phyloP scores from a whole-genome alignment of 2,113 vertebrate genomes.

The Capricornis sumatraensis region DNA sequence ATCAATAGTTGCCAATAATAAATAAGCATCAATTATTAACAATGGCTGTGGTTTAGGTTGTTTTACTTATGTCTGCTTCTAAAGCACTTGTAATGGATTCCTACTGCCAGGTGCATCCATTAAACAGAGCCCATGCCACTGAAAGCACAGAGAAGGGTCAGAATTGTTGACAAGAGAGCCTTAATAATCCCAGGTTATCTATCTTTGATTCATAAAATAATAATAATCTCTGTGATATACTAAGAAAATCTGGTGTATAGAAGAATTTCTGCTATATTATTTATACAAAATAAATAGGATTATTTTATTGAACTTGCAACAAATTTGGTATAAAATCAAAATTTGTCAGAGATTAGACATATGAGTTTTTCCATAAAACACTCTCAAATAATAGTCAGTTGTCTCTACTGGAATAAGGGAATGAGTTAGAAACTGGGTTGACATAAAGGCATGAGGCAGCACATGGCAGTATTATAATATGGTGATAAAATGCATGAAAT shows the following conservation, averaged over 20 bases:
- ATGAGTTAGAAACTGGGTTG: neutral
- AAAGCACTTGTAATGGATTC: slow-evolving; percentile 66
- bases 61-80: slow-evolving; percentile 79
- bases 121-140: slow-evolving; percentile 47
- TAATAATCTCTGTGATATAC: neutral
- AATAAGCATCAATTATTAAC: slow-evolving; percentile 81
- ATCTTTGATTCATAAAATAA: neutral
- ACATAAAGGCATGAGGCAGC: neutral
- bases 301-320: neutral
- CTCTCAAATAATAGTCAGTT: neutral
- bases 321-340: neutral
- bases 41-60: slow-evolving; percentile 72
- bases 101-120: slow-evolving; percentile 60
- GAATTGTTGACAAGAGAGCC: slow-evolving; percentile 30
- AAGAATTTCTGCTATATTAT: neutral
- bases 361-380: neutral
- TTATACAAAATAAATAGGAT: neutral
- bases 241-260: neutral
- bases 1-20: slow-evolving; percentile 77
- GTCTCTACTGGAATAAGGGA: neutral
- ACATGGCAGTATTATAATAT: neutral
- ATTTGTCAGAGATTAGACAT: neutral
- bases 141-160: slow-evolving; percentile 41
- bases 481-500: neutral
- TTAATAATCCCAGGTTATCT: neutral